Evolutionary conservation across 1,140 invertebrate species (phyloP).

Genomic region (Aphidius gifuensis): DNA sequence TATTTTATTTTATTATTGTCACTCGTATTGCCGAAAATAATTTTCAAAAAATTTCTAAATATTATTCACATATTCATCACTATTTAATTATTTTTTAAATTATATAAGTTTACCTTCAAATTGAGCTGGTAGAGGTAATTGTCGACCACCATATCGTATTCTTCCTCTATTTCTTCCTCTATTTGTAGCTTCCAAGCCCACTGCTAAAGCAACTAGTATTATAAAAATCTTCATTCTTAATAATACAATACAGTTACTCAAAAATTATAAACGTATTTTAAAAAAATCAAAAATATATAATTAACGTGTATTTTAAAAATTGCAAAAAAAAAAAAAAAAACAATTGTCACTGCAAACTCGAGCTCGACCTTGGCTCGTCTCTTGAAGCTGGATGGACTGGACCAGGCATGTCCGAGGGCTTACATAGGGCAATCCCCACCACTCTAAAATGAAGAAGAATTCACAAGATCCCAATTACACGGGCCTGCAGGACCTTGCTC

Average conservation of each 20-base stretch:
- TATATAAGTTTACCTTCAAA: conserved; percentile 36
- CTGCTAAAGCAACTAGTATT: conserved; percentile 1
- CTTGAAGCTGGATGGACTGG: conserved; percentile 54
- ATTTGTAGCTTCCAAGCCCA: conserved; percentile 11
- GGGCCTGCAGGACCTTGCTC: conserved; percentile 42
- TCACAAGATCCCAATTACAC: conserved; percentile 53
- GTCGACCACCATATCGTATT: conserved; percentile 30
- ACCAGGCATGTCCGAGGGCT: conserved; percentile 53
- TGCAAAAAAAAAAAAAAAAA: conserved; percentile 25
- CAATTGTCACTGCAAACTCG: conserved; percentile 22
- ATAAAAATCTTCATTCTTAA: conserved; percentile 22
- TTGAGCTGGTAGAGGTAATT: conserved; percentile 33
- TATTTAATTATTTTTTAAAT: background rate
- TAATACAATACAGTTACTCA: background rate
- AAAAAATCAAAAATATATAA: conserved; percentile 1
- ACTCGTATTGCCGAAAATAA: no score
- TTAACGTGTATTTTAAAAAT: conserved; percentile 15
- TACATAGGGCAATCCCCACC: conserved; percentile 56
- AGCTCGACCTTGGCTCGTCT: conserved; percentile 45
- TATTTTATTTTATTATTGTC: no score
- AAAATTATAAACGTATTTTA: conserved; percentile 12
- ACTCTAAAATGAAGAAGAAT: conserved; percentile 24
- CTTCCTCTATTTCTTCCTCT: conserved; percentile 9
- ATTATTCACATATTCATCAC: background rate
- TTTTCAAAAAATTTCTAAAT: background rate